A percentile compares a stretch with the other conserved stretches of the same genome.
Conservation (phyloP, 1,140 invertebrate species). For the Oreohelix idahoensis region DNA sequence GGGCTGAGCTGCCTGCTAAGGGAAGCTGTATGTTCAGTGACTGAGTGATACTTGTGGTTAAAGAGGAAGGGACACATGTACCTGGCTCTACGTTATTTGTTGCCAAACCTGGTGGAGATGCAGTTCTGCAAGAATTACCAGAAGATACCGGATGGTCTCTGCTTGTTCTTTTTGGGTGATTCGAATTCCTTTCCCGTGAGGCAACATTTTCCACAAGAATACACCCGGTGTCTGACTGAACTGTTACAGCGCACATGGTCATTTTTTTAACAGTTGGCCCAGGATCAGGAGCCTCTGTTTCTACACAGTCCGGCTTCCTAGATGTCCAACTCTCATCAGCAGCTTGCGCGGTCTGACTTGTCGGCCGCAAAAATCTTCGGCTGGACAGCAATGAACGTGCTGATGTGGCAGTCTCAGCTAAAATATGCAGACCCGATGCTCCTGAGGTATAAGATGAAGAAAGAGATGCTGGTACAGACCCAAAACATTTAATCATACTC, state of each 20-base stretch:
- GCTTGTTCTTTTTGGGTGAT: neutral
- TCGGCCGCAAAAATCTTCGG: neutral
- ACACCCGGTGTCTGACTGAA: neutral
- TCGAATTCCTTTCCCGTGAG: neutral
- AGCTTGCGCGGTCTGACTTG: neutral
- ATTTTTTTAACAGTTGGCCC: neutral
- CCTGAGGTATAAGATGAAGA: neutral
- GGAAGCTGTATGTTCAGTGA: neutral
- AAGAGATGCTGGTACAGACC: neutral
- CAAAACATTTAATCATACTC: neutral
- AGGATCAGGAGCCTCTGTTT: neutral
- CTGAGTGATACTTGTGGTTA: neutral
- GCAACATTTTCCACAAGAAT: slow-evolving; percentile 18
- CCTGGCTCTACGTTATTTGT: neutral
- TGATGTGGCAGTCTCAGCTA: neutral
- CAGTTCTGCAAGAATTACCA: neutral
- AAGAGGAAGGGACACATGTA: neutral
- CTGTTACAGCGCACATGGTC: neutral
- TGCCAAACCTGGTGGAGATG: neutral
- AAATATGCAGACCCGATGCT: neutral
- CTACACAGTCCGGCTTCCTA: neutral
- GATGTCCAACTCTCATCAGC: neutral
- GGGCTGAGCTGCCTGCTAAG: neutral
- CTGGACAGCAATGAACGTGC: neutral
- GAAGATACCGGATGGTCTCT: neutral